These are phyloP conservation scores for Eulacestoma nigropectus DNA, from an alignment of 2,113 vertebrate species.

Conservation along the genomic window DNA sequence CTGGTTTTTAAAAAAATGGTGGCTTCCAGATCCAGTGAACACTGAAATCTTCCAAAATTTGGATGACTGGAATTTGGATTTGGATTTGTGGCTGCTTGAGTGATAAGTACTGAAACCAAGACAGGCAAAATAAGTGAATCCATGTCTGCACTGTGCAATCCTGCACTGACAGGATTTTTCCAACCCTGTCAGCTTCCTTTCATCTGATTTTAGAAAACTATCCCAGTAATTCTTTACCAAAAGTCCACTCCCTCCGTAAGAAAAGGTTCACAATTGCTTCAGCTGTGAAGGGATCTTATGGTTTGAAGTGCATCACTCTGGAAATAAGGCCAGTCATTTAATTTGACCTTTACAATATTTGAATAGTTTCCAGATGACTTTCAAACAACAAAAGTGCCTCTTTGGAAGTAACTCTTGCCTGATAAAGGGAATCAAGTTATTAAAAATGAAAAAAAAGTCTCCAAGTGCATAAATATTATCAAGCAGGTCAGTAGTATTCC, in stretches of 20 bases:
- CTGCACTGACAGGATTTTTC: not conserved
- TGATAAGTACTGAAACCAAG: not conserved
- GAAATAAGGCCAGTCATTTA: conserved; percentile 12
- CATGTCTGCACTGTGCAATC: rapidly evolving
- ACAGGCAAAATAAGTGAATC: not conserved
- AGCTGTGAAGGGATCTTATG: not conserved
- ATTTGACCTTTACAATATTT: not conserved
- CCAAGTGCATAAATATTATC: not conserved
- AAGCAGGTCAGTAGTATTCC: not conserved
- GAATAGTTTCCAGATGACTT: conserved; percentile 14
- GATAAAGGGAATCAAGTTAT: not conserved
- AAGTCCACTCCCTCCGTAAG: not conserved
- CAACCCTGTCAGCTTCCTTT: not conserved
- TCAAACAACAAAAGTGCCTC: not conserved
- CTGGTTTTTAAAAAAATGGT: not conserved
- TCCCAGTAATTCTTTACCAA: not conserved
- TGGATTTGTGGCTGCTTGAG: not conserved
- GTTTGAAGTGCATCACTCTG: not conserved
- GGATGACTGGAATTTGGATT: not conserved
- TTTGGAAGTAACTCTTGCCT: not conserved
- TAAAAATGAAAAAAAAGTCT: not conserved
- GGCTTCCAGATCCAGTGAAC: not conserved
- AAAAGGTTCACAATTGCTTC: not conserved
- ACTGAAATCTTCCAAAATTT: not conserved
- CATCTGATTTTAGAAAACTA: not conserved